phyloP scores from a whole-genome alignment of 1,140 invertebrate genomes.

The Drosophila mojavensis region DNA sequence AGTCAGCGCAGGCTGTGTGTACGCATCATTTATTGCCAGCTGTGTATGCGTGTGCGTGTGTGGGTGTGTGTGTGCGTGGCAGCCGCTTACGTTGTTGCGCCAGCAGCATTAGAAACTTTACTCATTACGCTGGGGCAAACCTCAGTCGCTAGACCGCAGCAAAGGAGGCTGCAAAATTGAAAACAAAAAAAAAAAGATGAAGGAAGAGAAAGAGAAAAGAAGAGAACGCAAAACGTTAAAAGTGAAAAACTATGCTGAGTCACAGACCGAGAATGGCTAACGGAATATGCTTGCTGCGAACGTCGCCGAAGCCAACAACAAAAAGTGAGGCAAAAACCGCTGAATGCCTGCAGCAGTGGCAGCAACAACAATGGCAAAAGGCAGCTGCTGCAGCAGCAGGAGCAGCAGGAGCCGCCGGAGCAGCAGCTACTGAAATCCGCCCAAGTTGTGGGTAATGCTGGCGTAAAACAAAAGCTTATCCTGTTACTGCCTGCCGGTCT shows the following conservation, averaged over 20 bases:
- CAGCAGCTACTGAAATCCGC: conserved; percentile 64
- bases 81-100: conserved; percentile 64
- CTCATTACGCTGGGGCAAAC: conserved; percentile 74
- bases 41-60: conserved; percentile 2
- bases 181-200: conserved; percentile 12
- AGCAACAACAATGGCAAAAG: conserved; percentile 14
- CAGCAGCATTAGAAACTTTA: conserved; percentile 81
- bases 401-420: conserved; percentile 33
- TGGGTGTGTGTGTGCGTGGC: conserved; percentile 6
- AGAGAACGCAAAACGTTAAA: conserved; percentile 57
- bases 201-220: conserved; percentile 13
- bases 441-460: conserved; percentile 79
- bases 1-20: conserved; percentile 34
- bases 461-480: conserved; percentile 83
- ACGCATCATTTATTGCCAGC: conserved; percentile 61
- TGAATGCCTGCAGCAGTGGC: conserved; percentile 54
- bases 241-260: conserved; percentile 80
- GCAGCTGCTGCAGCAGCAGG: conserved; percentile 11
- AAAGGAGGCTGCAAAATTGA: conserved; percentile 32
- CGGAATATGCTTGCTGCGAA: not conserved
- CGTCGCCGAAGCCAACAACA: conserved; percentile 24
- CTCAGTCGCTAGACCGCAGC: conserved; percentile 69
- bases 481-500: conserved; percentile 59
- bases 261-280: conserved; percentile 23
- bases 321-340: conserved; percentile 66